A percentile compares a stretch with the other conserved stretches of the same genome.
Conservation (phyloP, 2,113 vertebrate genomes). For the Illadopsis cleaveri region DNA sequence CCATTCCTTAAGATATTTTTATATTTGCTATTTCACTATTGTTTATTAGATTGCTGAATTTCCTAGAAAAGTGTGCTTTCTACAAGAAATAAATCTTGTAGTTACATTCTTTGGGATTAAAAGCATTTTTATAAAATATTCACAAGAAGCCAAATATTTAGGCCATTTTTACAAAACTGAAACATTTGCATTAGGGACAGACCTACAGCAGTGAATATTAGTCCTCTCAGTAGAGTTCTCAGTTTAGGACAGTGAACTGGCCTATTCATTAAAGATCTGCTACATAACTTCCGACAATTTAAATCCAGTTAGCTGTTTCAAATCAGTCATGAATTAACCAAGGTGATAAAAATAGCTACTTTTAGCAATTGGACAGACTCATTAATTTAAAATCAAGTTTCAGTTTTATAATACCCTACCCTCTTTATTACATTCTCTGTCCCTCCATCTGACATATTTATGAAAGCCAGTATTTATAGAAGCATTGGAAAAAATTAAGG, state of each 20-base stretch:
- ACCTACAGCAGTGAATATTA: fast-evolving
- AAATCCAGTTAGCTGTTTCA: neutral
- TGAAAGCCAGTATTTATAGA: neutral
- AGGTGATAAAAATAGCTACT: neutral
- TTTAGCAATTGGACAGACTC: neutral
- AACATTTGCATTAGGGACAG: neutral
- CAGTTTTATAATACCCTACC: neutral
- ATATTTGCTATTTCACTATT: neutral
- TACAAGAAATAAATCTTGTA: neutral
- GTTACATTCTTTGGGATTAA: neutral
- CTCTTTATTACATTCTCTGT: neutral
- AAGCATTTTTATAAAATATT: neutral
- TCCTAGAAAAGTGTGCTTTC: neutral
- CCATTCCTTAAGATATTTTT: neutral
- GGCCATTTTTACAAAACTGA: neutral
- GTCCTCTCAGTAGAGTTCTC: neutral
- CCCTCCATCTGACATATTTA: neutral
- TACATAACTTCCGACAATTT: neutral
- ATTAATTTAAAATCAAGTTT: neutral
- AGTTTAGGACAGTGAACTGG: neutral
- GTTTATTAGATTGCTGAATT: neutral
- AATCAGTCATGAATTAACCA: neutral
- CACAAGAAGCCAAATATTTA: neutral
- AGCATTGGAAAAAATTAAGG: neutral
- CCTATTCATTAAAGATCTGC: neutral